Evolutionary conservation across 2,797 vertebrate genomes (phyloP).

Genomic region (Distichodus sexfasciatus): DNA sequence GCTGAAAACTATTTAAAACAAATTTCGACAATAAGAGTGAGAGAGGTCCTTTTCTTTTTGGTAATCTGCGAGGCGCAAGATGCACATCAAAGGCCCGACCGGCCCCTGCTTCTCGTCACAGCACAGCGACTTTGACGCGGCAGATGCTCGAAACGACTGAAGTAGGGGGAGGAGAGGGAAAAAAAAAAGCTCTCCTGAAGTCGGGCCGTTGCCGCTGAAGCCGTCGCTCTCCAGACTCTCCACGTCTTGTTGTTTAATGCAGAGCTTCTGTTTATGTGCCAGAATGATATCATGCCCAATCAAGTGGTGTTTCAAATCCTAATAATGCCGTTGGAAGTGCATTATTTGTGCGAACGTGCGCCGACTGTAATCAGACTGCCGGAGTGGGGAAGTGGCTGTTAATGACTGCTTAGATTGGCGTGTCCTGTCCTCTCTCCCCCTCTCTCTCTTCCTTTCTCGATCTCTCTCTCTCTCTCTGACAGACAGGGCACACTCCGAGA

Average conservation of each 20-base stretch:
- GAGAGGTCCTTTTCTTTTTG: conserved; percentile 64
- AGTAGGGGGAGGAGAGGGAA: neutral
- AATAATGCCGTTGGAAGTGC: conserved; percentile 78
- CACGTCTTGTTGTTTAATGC: conserved; percentile 67
- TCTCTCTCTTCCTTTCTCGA: conserved; percentile 17
- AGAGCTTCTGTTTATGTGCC: conserved; percentile 71
- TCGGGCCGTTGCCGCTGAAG: conserved; percentile 46
- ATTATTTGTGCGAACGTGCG: conserved; percentile 74
- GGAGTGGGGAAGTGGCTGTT: conserved; percentile 62
- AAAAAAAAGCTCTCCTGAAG: conserved; percentile 38
- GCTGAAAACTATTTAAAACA: conserved; percentile 71
- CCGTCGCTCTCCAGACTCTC: conserved; percentile 57
- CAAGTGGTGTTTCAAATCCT: conserved; percentile 78
- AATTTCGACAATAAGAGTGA: conserved; percentile 54
- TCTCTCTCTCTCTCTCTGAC: conserved; percentile 13
- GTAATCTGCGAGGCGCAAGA: conserved; percentile 62
- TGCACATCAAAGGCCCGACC: conserved; percentile 62
- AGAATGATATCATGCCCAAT: conserved; percentile 77
- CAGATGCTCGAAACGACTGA: conserved; percentile 24
- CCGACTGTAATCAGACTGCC: conserved; percentile 71
- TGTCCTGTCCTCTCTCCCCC: conserved; percentile 54
- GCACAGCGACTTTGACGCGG: conserved; percentile 31
- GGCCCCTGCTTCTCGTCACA: conserved; percentile 68
- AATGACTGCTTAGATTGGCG: conserved; percentile 62
- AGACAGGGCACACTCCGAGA: conserved; percentile 21